A percentile compares a stretch with the other conserved stretches of the same genome.
phyloP scores from a whole-genome alignment of 2,797 vertebrate species.

The Parotocinclus haroldoi region DNA sequence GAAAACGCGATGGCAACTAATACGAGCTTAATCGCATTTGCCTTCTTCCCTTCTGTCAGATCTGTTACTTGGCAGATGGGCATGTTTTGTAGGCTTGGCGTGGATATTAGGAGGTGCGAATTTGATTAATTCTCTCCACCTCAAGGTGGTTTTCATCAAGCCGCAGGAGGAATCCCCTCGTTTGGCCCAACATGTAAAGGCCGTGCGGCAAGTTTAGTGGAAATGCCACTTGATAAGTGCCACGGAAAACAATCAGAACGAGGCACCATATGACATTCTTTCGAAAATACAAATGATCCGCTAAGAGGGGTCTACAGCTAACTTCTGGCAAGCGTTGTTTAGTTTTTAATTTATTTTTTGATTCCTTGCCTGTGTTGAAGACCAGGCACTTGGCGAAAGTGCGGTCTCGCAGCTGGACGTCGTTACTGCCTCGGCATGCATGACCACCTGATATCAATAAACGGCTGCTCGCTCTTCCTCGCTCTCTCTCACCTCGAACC shows the following conservation, averaged over 20 bases:
- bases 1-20: conserved; percentile 7
- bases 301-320: conserved; percentile 29
- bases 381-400: conserved; percentile 42
- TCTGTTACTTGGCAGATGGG: conserved; percentile 36
- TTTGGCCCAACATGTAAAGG: conserved; percentile 41
- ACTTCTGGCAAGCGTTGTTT: conserved; percentile 22
- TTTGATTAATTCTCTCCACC: conserved; percentile 25
- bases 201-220: conserved; percentile 30
- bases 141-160: conserved; percentile 30
- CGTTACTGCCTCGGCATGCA: conserved; percentile 62
- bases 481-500: conserved; percentile 32
- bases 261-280: conserved; percentile 12
- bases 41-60: conserved; percentile 13
- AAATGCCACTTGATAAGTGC: conserved; percentile 19
- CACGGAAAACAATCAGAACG: conserved; percentile 20
- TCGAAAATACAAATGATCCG: conserved; percentile 20
- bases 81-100: conserved; percentile 26
- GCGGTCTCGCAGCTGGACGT: conserved; percentile 61
- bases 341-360: conserved; percentile 28
- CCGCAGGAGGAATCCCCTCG: conserved; percentile 15
- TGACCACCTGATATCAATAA: conserved; percentile 71
- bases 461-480: conserved; percentile 39
- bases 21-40: conserved; percentile 24
- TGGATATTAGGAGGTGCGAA: conserved; percentile 34
- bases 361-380: conserved; percentile 21